Evolutionary conservation across 2,888 invertebrate genomes (phyloP).

Genomic region (Lamellibrachia satsuma): DNA sequence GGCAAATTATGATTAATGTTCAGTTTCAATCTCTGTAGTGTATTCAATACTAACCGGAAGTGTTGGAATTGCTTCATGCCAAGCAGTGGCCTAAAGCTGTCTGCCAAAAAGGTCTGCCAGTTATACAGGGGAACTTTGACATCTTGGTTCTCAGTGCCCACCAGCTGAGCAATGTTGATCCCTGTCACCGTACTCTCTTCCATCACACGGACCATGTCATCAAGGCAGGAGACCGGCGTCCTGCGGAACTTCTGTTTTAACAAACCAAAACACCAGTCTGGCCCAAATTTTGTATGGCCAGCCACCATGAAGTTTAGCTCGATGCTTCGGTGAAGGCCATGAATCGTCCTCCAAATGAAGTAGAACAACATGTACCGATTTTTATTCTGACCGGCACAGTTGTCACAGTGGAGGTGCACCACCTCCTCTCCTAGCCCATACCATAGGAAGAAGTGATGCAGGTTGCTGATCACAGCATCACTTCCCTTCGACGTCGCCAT

Average conservation of each 20-base stretch:
- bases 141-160: slow-evolving; percentile 13
- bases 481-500: slow-evolving; percentile 38
- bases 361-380: slow-evolving; percentile 41
- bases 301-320: slow-evolving; percentile 22
- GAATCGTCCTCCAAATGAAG: slow-evolving; percentile 33
- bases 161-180: slow-evolving; percentile 26
- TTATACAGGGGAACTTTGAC: no score
- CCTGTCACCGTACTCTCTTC: slow-evolving; percentile 8
- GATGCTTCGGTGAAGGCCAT: not conserved
- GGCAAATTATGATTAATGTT: no score
- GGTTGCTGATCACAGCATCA: slow-evolving; percentile 39
- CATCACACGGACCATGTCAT: slow-evolving; percentile 17
- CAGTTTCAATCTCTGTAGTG: no score
- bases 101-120: no score
- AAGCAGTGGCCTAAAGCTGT: no score
- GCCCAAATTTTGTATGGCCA: slow-evolving; percentile 28
- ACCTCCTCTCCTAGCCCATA: slow-evolving; percentile 40
- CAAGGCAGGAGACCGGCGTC: slow-evolving; percentile 23
- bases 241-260: not conserved
- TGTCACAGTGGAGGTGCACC: slow-evolving; percentile 39
- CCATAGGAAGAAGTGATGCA: slow-evolving; percentile 37
- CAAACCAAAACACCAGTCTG: slow-evolving; percentile 27
- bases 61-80: no score
- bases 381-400: slow-evolving; percentile 46
- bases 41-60: no score